These are phyloP conservation scores for Pammene fasciana DNA, from an alignment of 2,888 invertebrate genomes.

Conservation along the genomic window DNA sequence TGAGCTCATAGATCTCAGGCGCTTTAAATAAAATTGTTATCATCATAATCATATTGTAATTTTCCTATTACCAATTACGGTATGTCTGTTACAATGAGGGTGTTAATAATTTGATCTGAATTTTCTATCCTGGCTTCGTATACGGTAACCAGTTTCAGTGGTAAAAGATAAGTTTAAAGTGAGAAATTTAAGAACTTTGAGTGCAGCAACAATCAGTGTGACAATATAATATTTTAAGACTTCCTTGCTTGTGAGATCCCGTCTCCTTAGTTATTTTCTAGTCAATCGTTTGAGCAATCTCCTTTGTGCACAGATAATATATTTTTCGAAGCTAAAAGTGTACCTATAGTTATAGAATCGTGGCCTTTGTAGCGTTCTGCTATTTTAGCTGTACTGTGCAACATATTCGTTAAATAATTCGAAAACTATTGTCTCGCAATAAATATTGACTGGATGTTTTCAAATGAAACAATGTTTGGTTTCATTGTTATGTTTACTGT, in stretches of 20 bases:
- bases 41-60: constrained; percentile 9
- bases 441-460: not conserved
- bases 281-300: constrained; percentile 36
- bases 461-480: not conserved
- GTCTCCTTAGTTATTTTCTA: constrained; percentile 39
- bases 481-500: not conserved
- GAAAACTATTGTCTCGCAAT: not conserved
- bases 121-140: not conserved
- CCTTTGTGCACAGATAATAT: constrained; percentile 43
- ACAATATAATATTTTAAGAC: constrained; percentile 20
- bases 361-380: constrained; percentile 53
- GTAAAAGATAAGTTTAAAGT: not conserved
- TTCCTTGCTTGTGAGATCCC: constrained; percentile 2
- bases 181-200: not conserved
- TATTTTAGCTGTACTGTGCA: constrained; percentile 24
- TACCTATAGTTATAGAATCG: constrained; percentile 47
- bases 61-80: constrained; percentile 20
- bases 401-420: not conserved
- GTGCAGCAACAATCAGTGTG: constrained; percentile 10
- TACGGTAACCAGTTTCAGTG: constrained; percentile 2
- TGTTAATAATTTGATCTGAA: constrained; percentile 10
- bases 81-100: constrained; percentile 2
- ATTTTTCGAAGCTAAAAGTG: constrained; percentile 58
- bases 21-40: not conserved
- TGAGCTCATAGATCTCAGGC: constrained; percentile 13